phyloP scores from a whole-genome alignment of 2,888 invertebrate genomes.

The Stenichneumon culpator region DNA sequence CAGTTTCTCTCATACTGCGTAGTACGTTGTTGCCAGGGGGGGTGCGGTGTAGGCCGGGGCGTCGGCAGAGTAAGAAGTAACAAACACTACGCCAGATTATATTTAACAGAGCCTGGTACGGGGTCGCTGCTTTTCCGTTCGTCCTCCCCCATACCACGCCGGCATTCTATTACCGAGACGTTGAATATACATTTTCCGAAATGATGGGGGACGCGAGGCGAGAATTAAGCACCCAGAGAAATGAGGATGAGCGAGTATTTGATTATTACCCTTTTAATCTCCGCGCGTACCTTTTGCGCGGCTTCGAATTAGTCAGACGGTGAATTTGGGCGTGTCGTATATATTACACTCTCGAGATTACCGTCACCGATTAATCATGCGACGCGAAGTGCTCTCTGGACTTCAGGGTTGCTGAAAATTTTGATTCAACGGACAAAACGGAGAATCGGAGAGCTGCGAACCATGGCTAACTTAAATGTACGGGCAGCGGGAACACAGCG shows the following conservation, averaged over 20 bases:
- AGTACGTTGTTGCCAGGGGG: conserved; percentile 4
- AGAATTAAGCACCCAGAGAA: conserved; percentile 79
- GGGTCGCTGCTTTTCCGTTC: conserved; percentile 38
- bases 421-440: neutral
- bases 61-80: conserved; percentile 79
- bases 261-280: conserved; percentile 85
- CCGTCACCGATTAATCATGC: conserved; percentile 40
- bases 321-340: conserved; percentile 45
- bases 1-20: conserved; percentile 49
- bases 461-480: conserved; percentile 67
- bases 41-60: conserved; percentile 47
- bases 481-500: conserved; percentile 41
- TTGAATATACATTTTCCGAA: conserved; percentile 81
- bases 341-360: conserved; percentile 27
- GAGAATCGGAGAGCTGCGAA: conserved; percentile 48
- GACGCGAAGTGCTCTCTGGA: neutral
- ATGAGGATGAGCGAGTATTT: conserved; percentile 76
- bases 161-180: conserved; percentile 33
- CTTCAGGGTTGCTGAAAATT: neutral
- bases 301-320: conserved; percentile 57
- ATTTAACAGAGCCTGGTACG: conserved; percentile 79
- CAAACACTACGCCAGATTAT: conserved; percentile 82
- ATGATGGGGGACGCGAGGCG: conserved; percentile 78
- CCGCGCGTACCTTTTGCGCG: conserved; percentile 61
- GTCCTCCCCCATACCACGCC: neutral